These are phyloP conservation scores for Pogonognathellus flavescens DNA, from an alignment of 1,140 invertebrate species.

Conservation along the genomic window DNA sequence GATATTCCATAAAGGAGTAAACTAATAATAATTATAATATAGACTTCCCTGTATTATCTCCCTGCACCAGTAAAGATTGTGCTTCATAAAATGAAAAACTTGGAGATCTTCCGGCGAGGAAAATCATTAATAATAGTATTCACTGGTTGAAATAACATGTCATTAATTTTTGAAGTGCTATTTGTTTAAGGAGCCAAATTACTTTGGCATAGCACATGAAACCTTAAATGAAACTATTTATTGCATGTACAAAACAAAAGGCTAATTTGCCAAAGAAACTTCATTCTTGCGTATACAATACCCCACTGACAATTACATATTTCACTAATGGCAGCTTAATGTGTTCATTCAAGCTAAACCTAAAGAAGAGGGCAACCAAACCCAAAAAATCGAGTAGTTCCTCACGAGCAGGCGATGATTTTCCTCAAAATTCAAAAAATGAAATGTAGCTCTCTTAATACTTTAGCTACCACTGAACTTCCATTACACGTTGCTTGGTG, in stretches of 20 bases:
- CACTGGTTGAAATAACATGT: neutral
- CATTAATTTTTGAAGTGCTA: neutral
- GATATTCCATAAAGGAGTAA: too few species aligned
- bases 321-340: conserved; percentile 42
- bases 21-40: neutral
- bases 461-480: neutral
- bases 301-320: conserved; percentile 15
- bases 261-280: conserved; percentile 18
- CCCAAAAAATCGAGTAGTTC: conserved; percentile 24
- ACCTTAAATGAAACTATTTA: conserved; percentile 35
- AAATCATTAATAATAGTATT: conserved; percentile 9
- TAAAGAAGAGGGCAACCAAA: neutral
- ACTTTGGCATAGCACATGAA: neutral
- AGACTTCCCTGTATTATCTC: neutral
- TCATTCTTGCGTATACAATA: conserved; percentile 23
- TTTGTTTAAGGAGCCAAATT: neutral
- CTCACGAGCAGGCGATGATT: conserved; percentile 30
- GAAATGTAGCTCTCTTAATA: neutral
- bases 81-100: neutral
- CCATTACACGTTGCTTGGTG: neutral
- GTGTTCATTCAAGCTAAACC: conserved; percentile 37
- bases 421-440: conserved; percentile 12
- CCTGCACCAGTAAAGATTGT: neutral
- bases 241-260: conserved; percentile 28
- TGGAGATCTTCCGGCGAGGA: neutral